Base-by-base conservation (phyloP, 2,113 vertebrate species). In the Atlantisia rogersi region DNA sequence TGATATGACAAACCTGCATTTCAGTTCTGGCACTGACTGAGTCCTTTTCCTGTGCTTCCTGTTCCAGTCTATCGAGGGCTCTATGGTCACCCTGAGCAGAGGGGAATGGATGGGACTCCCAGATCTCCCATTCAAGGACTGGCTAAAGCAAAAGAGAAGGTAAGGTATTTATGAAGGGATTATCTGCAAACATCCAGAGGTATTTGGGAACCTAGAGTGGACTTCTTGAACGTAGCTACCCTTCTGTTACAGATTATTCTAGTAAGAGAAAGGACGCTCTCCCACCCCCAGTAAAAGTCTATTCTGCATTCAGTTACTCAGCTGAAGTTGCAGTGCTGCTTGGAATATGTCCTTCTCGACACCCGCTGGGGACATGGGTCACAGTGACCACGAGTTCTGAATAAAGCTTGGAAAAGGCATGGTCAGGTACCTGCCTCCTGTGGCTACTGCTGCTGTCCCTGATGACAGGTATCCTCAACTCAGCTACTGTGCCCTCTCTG, bases 41-140 rank as follows among this genome's bases (percentile, higher is more conserved):
- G 18, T 46, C 0, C 11, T 64, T 89, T 86, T 75, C 3, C 7
- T 92, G 11, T 90, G 20, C 67, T 92, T 95, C 52, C 77, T 77
- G 10, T 92, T 96, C 4, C 77, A 99, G 98, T 97, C 97, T 64
- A 98, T 99, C 1, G 98, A 98, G 50, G 98, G 98, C 35, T 98
- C 98, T 37, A 98, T 98, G 98, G 79, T 98, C 86, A 99, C 98
- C 15, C 95, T 99, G 70, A 99, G 98, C 92, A 98, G 85, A 48
- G 98, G 98, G 11, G 97, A 98, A 80, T 99, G 98, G 98, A 99
- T 99, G 98, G 98, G 98, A 35, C 98, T 99, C 5, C 98, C 98
- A 6, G 98, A 98, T 75, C 96, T 98, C 32, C 96, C 94, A 2
- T 98, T 98, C 88, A 98, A 98, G 76, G 98, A 99, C 85, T 99